These are phyloP conservation scores for Acrocephalus kingi DNA, from an alignment of 2,113 vertebrate genomes.

Conservation along the genomic window DNA sequence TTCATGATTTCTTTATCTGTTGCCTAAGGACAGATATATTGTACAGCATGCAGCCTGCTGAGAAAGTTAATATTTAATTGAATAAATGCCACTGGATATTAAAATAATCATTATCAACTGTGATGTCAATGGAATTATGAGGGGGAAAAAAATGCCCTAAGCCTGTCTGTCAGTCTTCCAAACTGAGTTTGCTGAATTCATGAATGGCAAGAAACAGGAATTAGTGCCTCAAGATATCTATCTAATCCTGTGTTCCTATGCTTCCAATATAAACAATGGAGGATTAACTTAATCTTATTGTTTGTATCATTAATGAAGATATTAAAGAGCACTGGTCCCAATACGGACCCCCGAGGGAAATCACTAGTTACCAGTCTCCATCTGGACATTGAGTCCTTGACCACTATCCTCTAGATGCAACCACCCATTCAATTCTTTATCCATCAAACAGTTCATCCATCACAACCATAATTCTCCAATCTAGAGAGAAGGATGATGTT, in stretches of 20 bases:
- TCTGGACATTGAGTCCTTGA: neutral
- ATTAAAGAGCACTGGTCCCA: neutral
- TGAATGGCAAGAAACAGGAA: neutral
- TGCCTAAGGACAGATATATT: neutral
- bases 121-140: neutral
- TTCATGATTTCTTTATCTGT: neutral
- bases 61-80: neutral
- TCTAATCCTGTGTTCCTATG: neutral
- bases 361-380: neutral
- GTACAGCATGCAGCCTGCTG: neutral
- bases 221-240: neutral
- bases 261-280: neutral
- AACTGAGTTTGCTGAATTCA: neutral
- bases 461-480: neutral
- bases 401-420: neutral
- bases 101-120: neutral
- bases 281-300: fast-evolving
- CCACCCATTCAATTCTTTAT: neutral
- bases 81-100: neutral
- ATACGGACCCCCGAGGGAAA: fast-evolving
- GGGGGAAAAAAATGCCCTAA: neutral
- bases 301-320: neutral
- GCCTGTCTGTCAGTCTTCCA: neutral
- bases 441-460: neutral
- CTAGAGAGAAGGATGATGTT: neutral